Evolutionary conservation across 2,888 invertebrate species (phyloP).

Genomic region (Caenorhabditis zanzibari): DNA sequence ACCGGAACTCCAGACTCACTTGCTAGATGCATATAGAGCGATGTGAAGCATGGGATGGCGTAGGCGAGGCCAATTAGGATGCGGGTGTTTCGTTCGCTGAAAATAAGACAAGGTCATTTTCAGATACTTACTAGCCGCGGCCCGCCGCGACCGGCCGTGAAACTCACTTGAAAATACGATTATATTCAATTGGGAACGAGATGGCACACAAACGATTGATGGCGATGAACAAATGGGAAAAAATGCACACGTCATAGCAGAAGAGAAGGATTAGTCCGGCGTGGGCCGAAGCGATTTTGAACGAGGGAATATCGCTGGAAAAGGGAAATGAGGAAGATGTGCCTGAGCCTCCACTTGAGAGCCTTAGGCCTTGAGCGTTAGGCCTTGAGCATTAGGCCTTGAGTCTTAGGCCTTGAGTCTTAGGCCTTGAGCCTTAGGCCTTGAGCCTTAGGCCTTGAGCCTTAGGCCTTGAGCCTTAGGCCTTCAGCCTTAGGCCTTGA

Average conservation of each 20-base stretch:
- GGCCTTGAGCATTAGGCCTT: too few species aligned
- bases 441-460: too few species aligned
- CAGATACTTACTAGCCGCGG: too few species aligned
- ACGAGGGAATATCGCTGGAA: slow-evolving; percentile 56
- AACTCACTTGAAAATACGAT: slow-evolving; percentile 50
- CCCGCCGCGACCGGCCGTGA: too few species aligned
- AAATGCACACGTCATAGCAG: slow-evolving; percentile 71
- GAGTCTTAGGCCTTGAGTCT: too few species aligned
- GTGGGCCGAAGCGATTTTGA: slow-evolving; percentile 48
- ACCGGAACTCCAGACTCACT: slow-evolving; percentile 35
- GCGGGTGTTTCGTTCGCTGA: slow-evolving; percentile 52
- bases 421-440: too few species aligned
- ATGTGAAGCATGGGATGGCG: slow-evolving; percentile 60
- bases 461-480: too few species aligned
- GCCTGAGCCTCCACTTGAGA: too few species aligned
- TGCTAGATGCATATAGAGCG: slow-evolving; percentile 61
- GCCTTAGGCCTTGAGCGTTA: too few species aligned
- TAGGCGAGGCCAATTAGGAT: slow-evolving; percentile 60
- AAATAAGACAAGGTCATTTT: neutral
- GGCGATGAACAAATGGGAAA: slow-evolving; percentile 69
- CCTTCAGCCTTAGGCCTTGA: too few species aligned
- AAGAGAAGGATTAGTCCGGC: slow-evolving; percentile 68
- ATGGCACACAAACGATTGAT: slow-evolving; percentile 69
- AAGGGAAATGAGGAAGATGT: neutral
- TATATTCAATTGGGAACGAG: slow-evolving; percentile 59